Percentiles rank a stretch among this genome's conserved stretches.
phyloP scores from a whole-genome alignment of 1,140 invertebrate genomes.

The Lasioglossum albipes region DNA sequence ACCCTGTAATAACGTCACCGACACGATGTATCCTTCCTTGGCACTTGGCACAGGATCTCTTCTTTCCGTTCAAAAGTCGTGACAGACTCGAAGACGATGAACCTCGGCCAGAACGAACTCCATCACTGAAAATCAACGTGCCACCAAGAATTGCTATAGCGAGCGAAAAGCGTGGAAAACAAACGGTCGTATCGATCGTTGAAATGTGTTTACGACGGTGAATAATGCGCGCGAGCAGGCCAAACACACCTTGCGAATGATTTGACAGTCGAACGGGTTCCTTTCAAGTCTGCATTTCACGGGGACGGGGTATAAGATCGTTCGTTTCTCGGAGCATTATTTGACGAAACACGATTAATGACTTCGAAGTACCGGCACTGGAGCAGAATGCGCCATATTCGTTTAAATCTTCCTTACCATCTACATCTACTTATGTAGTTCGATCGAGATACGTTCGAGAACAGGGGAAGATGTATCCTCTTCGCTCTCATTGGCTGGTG shows the following conservation, averaged over 20 bases:
- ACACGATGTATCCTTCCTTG: not conserved
- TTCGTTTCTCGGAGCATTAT: not conserved
- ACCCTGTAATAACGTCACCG: not conserved
- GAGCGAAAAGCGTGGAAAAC: not conserved
- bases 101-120: not conserved
- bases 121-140: not conserved
- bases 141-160: not conserved
- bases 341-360: not conserved
- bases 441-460: no score
- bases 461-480: no score
- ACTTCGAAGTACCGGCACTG: not conserved
- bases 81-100: not conserved
- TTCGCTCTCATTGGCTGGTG: no score
- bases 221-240: not conserved
- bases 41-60: not conserved
- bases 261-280: no score
- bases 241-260: not conserved
- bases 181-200: not conserved
- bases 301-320: not conserved
- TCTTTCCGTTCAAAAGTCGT: not conserved
- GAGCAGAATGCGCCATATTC: not conserved
- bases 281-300: not conserved
- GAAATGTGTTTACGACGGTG: not conserved
- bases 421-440: no score
- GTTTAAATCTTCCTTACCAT: not conserved